Evolutionary conservation across 1,140 invertebrate genomes (phyloP).

Genomic region (Palaemon carinicauda): DNA sequence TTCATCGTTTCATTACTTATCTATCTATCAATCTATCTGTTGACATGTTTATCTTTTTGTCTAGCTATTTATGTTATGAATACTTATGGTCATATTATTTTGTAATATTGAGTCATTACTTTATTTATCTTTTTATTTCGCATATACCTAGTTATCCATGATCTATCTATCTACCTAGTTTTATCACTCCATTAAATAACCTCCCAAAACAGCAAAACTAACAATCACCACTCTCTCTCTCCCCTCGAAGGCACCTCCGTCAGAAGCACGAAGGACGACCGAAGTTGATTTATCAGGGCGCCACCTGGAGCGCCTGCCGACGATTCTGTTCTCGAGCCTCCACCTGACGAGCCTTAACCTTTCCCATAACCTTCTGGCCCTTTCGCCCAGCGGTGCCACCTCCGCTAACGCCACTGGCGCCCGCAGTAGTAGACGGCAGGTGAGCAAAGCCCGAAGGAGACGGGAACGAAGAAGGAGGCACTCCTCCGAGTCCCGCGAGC

Average conservation of each 20-base stretch:
- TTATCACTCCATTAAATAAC: no score
- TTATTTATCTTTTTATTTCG: no score
- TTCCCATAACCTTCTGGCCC: constrained; percentile 29
- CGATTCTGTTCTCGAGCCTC: constrained; percentile 47
- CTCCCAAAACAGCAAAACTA: not conserved
- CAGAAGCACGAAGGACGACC: not conserved
- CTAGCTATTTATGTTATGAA: no score
- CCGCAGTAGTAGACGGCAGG: no score
- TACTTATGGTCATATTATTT: no score
- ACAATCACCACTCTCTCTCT: no score
- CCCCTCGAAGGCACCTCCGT: not conserved
- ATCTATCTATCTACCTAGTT: no score
- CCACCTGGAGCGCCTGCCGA: constrained; percentile 38
- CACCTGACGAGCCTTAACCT: constrained; percentile 40
- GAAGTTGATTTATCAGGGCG: constrained; percentile 36
- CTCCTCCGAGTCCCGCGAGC: not conserved
- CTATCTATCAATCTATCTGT: no score
- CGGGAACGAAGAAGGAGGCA: not conserved
- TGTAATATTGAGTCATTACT: no score
- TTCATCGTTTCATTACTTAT: no score
- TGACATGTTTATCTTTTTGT: no score
- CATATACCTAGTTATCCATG: no score
- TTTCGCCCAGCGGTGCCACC: not conserved
- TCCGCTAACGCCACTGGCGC: not conserved
- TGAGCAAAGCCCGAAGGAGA: not conserved